phyloP scores from a whole-genome alignment of 2,113 vertebrate species.

The Petaurus breviceps region DNA sequence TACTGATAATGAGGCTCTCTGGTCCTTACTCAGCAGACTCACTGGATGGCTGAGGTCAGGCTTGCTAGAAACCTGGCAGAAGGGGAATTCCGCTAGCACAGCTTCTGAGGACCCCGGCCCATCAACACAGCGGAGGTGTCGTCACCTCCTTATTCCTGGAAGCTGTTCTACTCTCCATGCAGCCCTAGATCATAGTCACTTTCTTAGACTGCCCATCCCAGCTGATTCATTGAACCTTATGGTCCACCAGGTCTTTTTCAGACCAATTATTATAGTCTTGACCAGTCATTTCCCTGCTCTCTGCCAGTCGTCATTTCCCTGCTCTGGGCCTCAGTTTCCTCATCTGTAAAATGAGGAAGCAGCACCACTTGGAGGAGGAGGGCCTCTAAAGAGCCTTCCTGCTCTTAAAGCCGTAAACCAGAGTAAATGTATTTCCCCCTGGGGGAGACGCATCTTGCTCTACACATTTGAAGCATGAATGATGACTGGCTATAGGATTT shows the following conservation, averaged over 20 bases:
- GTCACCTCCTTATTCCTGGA: background rate
- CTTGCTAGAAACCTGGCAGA: background rate
- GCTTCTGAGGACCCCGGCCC: background rate
- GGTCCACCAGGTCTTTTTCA: background rate
- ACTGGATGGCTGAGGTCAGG: background rate
- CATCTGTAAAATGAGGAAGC: background rate
- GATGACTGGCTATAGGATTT: background rate
- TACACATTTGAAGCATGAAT: background rate
- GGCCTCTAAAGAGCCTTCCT: background rate
- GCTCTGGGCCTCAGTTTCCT: background rate
- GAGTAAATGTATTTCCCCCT: background rate
- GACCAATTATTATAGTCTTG: background rate
- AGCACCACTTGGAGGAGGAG: background rate
- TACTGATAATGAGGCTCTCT: background rate
- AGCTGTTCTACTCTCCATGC: background rate
- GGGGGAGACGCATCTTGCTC: background rate
- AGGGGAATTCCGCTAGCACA: background rate
- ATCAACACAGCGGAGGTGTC: background rate
- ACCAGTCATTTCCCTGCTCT: background rate
- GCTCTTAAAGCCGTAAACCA: background rate
- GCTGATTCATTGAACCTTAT: background rate
- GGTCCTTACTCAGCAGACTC: background rate
- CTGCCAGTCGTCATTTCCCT: too few relatives aligned
- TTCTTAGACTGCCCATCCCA: background rate
- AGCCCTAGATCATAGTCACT: background rate